Evolutionary conservation across 2,888 invertebrate genomes (phyloP).

Genomic region (Apocheima hispidaria): DNA sequence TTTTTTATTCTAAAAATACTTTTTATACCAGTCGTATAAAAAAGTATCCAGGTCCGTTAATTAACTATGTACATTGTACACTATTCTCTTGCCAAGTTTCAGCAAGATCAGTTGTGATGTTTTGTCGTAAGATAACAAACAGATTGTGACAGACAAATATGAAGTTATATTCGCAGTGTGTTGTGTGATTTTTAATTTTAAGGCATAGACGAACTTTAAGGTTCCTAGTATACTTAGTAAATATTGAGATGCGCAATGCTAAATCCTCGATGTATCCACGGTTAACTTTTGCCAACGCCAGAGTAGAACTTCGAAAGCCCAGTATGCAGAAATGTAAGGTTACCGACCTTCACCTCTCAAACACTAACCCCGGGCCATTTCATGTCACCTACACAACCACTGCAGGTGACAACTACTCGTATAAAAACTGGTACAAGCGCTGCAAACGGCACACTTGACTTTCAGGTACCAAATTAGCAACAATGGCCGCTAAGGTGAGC

Average conservation of each 20-base stretch:
- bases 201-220: too few species aligned
- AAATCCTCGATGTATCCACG: background rate
- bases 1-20: too few species aligned
- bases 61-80: too few species aligned
- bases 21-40: too few species aligned
- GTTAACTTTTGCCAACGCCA: constrained; percentile 8
- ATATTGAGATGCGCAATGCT: constrained; percentile 31
- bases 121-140: too few species aligned
- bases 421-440: constrained; percentile 67
- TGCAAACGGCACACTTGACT: constrained; percentile 62
- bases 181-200: too few species aligned
- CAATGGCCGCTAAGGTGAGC: constrained; percentile 76
- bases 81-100: too few species aligned
- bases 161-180: too few species aligned
- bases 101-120: too few species aligned
- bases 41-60: too few species aligned
- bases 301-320: constrained; percentile 27
- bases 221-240: background rate
- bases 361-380: constrained; percentile 50
- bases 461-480: constrained; percentile 61
- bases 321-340: constrained; percentile 36
- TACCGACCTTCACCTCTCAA: constrained; percentile 62
- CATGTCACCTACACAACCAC: constrained; percentile 46
- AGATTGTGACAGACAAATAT: too few species aligned
- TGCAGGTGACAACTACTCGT: constrained; percentile 54